These are phyloP conservation scores for Globodera ellingtonae DNA, from an alignment of 1,140 invertebrate genomes.

Conservation along the genomic window DNA sequence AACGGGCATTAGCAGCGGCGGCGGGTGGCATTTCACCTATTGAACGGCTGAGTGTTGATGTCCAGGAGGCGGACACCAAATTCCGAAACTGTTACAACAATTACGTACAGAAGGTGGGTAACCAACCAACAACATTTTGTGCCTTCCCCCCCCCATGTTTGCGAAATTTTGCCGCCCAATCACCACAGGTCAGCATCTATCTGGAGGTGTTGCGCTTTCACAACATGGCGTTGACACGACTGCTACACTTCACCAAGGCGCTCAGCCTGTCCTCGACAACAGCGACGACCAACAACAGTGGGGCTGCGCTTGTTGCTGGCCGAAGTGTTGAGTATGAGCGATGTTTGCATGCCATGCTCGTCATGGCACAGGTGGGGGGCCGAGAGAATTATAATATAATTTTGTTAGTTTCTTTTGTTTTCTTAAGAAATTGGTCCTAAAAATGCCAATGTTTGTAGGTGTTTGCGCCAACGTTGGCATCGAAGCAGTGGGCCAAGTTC, in stretches of 20 bases:
- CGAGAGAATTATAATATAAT: background rate
- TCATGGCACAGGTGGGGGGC: constrained; percentile 56
- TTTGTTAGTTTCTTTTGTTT: constrained; percentile 16
- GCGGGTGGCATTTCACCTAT: too few species aligned
- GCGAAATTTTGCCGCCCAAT: background rate
- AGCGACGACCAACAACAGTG: background rate
- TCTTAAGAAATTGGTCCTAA: background rate
- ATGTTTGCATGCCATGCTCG: constrained; percentile 55
- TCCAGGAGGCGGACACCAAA: constrained; percentile 31
- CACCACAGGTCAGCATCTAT: background rate
- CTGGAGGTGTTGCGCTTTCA: constrained; percentile 57
- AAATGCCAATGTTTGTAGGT: constrained; percentile 33
- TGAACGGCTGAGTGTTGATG: constrained; percentile 5
- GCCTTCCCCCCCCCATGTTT: background rate
- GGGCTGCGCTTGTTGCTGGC: constrained; percentile 23
- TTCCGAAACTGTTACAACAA: constrained; percentile 55
- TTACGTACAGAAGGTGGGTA: constrained; percentile 52
- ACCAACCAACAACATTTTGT: background rate
- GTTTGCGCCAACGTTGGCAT: constrained; percentile 57
- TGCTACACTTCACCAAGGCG: constrained; percentile 57
- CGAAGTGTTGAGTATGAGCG: constrained; percentile 53
- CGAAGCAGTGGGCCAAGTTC: constrained; percentile 52
- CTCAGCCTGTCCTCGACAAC: constrained; percentile 9
- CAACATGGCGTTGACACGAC: constrained; percentile 53
- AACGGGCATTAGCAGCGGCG: background rate